Evolutionary conservation across 2,888 invertebrate genomes (phyloP).

Genomic region (Adelognathus sp.): DNA sequence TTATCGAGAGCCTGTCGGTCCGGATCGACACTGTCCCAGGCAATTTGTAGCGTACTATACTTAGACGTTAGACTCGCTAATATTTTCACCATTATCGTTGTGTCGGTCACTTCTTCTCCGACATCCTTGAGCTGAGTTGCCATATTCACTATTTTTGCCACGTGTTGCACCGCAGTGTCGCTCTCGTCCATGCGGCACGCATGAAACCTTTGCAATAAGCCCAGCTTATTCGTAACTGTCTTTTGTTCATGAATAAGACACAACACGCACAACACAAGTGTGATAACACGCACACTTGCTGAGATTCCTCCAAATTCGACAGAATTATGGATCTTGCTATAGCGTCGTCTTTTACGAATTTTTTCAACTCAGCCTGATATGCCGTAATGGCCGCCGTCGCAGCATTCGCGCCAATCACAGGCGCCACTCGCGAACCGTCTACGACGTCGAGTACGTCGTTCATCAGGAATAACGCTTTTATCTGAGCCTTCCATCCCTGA

Average conservation of each 20-base stretch:
- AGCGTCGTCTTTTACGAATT: conserved; percentile 36
- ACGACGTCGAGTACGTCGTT: conserved; percentile 18
- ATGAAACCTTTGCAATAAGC: conserved; percentile 10
- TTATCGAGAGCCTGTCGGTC: neutral
- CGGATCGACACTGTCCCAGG: neutral
- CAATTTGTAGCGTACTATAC: neutral
- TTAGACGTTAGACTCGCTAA: conserved; percentile 21
- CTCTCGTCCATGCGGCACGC: neutral
- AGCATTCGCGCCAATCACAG: too few relatives aligned
- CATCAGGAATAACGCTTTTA: neutral
- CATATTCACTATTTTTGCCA: conserved; percentile 14
- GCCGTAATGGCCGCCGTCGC: neutral
- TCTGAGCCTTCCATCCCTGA: conserved; percentile 23
- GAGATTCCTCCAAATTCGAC: conserved; percentile 51
- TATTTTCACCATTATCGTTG: conserved; percentile 10
- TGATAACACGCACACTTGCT: conserved; percentile 43
- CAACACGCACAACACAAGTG: conserved; percentile 46
- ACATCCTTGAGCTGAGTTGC: conserved; percentile 1
- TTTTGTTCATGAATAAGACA: conserved; percentile 50
- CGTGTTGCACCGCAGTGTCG: conserved; percentile 28
- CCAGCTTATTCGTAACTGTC: conserved; percentile 15
- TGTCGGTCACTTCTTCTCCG: neutral
- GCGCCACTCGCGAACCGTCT: conserved; percentile 3
- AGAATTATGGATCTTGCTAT: conserved; percentile 53
- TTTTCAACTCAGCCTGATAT: neutral